Evolutionary conservation across 2,888 invertebrate genomes (phyloP).

Genomic region (Drosophila maculinotata): DNA sequence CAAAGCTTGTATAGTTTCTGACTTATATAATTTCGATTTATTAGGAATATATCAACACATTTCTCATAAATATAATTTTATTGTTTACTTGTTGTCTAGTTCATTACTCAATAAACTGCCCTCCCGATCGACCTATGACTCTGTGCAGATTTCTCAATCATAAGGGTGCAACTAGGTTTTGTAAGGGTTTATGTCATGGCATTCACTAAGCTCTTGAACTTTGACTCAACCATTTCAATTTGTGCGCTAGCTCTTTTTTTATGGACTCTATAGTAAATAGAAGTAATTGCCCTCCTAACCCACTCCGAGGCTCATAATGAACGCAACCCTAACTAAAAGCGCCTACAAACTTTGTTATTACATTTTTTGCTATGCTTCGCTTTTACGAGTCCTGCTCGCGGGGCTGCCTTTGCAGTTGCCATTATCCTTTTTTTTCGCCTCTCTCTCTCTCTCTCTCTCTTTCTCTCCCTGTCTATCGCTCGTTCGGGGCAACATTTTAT

Average conservation of each 20-base stretch:
- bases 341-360: constrained; percentile 62
- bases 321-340: constrained; percentile 39
- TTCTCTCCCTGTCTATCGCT: not conserved
- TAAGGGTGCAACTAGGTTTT: constrained; percentile 6
- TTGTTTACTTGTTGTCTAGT: not conserved
- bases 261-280: constrained; percentile 21
- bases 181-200: not conserved
- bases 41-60: no score
- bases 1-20: no score
- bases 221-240: constrained; percentile 34
- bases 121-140: constrained; percentile 16
- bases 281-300: constrained; percentile 51
- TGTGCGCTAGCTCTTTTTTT: constrained; percentile 23
- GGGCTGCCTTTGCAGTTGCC: constrained; percentile 39
- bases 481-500: constrained; percentile 42
- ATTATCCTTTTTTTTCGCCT: constrained; percentile 45
- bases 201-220: constrained; percentile 8
- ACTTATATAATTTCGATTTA: no score
- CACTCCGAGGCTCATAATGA: constrained; percentile 28
- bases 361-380: constrained; percentile 19
- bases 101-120: constrained; percentile 22
- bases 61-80: not conserved
- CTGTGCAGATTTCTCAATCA: constrained; percentile 35
- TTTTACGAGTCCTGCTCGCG: constrained; percentile 40
- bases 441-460: not conserved